Base-by-base conservation (phyloP, 1,140 invertebrate genomes). In the Brachionus angularis region DNA sequence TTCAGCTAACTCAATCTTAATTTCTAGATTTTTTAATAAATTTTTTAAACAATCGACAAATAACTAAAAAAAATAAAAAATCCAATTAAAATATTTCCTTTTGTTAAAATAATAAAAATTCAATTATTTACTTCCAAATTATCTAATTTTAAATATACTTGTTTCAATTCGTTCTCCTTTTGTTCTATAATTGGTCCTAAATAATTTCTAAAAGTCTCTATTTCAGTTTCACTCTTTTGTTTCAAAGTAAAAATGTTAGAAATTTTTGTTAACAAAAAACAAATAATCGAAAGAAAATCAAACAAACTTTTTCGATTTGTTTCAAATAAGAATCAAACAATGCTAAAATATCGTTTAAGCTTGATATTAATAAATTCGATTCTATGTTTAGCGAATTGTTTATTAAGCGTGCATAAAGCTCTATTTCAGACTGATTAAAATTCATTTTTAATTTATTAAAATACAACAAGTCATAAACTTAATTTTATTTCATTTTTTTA, bases 151-250 rank as follows among this genome's bases (percentile, higher is more conserved):
- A 8, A 23, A 34, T 39, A 58, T 23, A 58, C 0, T 7, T 58
- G 8, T 58, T 58, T 34, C 1, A 58, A 23, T 36, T 58, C 16
- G 21, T 33, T 58, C 27, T 58, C 33, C 16, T 58, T 58, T n/a
- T 29, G n/a, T 18, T 58, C 16, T 18, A 58, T 18, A 39, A 21
- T 36, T 18, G 53, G 53, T 12, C 53, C 39, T 34, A 58, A 39
- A 23, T 58, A 34, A 18, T 39, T 14, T 21, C 23, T 34, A 25
- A 58, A 58, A 23, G 53, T 21, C 1, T 58, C 53, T 4, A 58
- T 36, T 58, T 58, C 53, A 12, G n/a, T 58, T 25, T 58, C 53
- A 33, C 53, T 58, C 53, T 58, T n/a, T n/a, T n/a, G n/a, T n/a
- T n/a, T n/a, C n/a, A 29, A 52, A 52, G n/a, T 52, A n/a, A 25